Conservation (phyloP, 1,140 invertebrate species). For the Pectinophora gossypiella region DNA sequence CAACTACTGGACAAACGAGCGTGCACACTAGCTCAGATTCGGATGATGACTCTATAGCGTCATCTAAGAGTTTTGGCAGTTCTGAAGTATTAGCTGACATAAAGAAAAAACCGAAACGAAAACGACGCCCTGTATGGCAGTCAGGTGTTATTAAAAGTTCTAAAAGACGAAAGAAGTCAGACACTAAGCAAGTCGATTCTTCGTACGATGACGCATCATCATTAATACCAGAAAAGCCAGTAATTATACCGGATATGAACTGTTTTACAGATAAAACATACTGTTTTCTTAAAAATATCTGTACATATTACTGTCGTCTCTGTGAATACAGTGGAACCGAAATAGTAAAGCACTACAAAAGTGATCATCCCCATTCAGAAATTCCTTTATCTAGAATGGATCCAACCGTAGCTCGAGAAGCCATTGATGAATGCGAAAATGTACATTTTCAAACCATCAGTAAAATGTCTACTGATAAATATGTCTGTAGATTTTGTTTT, state of each 20-base stretch:
- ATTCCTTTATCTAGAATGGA: slow-evolving; percentile 79
- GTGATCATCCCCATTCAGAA: slow-evolving; percentile 78
- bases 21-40: slow-evolving; percentile 39
- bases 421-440: slow-evolving; percentile 51
- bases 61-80: slow-evolving; percentile 42
- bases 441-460: slow-evolving; percentile 42
- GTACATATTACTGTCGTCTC: slow-evolving; percentile 71
- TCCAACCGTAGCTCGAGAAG: slow-evolving; percentile 59
- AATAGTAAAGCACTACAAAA: slow-evolving; percentile 81
- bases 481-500: slow-evolving; percentile 74
- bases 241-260: slow-evolving; percentile 28
- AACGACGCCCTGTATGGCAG: slow-evolving; percentile 39
- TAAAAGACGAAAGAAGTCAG: slow-evolving; percentile 41
- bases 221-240: slow-evolving; percentile 3
- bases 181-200: slow-evolving; percentile 13
- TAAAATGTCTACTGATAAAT: slow-evolving; percentile 44
- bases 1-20: slow-evolving; percentile 19
- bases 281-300: slow-evolving; percentile 50
- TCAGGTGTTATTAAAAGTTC: slow-evolving; percentile 48
- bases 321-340: slow-evolving; percentile 78
- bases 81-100: slow-evolving; percentile 31
- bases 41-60: slow-evolving; percentile 41
- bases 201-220: not conserved
- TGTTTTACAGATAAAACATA: slow-evolving; percentile 60
- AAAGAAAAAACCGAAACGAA: slow-evolving; percentile 51